Base-by-base conservation (phyloP, 2,888 invertebrate species). In the Gerris lacustris region DNA sequence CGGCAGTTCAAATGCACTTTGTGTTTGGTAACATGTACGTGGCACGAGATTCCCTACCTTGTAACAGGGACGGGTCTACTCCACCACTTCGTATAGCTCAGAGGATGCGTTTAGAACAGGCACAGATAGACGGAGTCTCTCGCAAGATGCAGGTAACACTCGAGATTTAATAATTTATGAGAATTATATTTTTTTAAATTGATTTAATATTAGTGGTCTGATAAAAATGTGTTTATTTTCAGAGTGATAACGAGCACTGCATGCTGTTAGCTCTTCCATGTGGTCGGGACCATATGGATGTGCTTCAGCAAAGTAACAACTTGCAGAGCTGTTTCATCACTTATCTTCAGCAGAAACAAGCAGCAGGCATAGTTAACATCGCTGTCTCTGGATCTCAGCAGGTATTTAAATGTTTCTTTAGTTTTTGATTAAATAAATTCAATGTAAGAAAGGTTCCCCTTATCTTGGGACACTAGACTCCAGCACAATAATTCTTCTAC, bases 1-100 rank as follows among this genome's bases (percentile, higher is more conserved):
- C 96, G 6, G 93, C 94, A 45, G 97, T 98, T 67, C 97, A 98
- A 83, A 97, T 98, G 97, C 96, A 97, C 83, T 96, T 94, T 82
- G 94, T 98, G 74, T 92, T 93, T 78, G 98, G 98, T 71, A 96
- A 93, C 83, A 90, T 91, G 9, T 85, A 86, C 76, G 92, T 98
- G 73, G 96, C 96, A 9, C 87, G 89, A 75, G 90, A 89, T 78
- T 94, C 96, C 73, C 84, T 97, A 79, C 94, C 95, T 67, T 88
- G 89, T 73, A 88, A 90, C 79, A 86, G 88, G 70, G 93, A 94
- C 79, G 92, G 91, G 71, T 88, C 89, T 69, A 90, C 92, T 76
- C 90, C 92, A 75, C 90, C 92, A 71, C 83, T 98, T 73, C 87
- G 96, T 76, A 96, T 99, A 78, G 94, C 94, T 5, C 98, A 98